Evolutionary conservation across 2,113 vertebrate genomes (phyloP).

Genomic region (Genyomyrus donnyi): DNA sequence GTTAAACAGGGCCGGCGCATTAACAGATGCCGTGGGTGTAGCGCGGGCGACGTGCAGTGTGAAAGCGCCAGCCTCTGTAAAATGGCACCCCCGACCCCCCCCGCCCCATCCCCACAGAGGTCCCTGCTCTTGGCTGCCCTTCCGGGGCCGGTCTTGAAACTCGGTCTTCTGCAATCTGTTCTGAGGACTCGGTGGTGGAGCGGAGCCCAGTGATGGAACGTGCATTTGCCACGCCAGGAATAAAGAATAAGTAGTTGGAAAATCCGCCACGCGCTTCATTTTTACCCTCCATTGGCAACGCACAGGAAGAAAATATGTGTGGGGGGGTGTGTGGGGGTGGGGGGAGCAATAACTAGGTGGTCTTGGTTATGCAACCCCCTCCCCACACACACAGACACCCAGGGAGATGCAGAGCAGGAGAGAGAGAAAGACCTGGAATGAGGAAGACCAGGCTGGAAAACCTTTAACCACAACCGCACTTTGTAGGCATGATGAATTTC

Average conservation of each 20-base stretch:
- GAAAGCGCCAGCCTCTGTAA: conserved; percentile 26
- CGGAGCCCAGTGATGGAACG: background rate
- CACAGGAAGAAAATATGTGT: background rate
- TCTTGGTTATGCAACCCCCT: conserved; percentile 34
- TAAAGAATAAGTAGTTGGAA: conserved; percentile 41
- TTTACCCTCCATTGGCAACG: conserved; percentile 31
- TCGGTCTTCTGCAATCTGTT: background rate
- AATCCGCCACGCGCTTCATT: conserved; percentile 39
- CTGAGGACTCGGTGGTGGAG: background rate
- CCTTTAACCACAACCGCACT: conserved; percentile 49
- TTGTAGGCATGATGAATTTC: conserved; percentile 39
- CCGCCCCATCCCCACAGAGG: background rate
- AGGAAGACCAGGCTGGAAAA: conserved; percentile 30
- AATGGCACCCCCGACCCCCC: background rate
- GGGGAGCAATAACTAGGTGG: conserved; percentile 34
- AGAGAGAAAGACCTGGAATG: conserved; percentile 11
- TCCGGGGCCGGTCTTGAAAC: background rate
- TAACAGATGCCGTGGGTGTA: conserved; percentile 32
- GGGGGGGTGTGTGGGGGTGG: background rate
- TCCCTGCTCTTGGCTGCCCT: background rate
- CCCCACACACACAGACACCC: background rate
- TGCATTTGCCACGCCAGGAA: conserved; percentile 27
- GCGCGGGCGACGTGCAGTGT: conserved; percentile 13
- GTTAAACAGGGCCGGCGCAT: background rate
- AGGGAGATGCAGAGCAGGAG: background rate